Conservation (phyloP, 2,113 vertebrate genomes). For the Miniopterus natalensis region DNA sequence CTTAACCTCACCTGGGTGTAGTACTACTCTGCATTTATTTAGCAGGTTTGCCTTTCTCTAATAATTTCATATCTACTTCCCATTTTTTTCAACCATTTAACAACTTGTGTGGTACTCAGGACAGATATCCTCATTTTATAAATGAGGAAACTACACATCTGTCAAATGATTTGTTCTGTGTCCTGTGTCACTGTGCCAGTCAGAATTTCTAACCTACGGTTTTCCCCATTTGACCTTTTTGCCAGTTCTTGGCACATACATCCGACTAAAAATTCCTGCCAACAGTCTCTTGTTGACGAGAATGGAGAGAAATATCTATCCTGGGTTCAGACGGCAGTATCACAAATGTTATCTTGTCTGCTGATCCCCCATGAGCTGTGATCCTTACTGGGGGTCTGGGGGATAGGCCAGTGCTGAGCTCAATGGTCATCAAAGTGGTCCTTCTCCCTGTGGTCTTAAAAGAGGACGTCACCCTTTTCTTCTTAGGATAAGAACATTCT, state of each 20-base stretch:
- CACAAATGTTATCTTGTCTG: rapidly evolving
- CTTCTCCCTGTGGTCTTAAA: neutral
- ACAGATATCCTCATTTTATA: neutral
- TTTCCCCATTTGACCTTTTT: neutral
- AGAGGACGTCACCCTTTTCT: neutral
- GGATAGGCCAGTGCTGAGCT: neutral
- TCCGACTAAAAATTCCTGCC: neutral
- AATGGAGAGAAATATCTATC: neutral
- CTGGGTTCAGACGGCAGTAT: rapidly evolving
- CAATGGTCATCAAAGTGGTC: neutral
- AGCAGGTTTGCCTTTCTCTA: neutral
- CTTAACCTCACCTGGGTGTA: neutral
- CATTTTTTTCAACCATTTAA: neutral
- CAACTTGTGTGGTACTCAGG: neutral
- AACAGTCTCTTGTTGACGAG: neutral
- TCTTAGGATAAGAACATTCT: conserved; percentile 49
- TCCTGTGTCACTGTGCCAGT: neutral
- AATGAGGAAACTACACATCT: neutral
- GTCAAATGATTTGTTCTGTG: rapidly evolving
- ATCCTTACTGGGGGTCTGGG: neutral
- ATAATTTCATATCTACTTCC: neutral
- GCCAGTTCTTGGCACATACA: neutral
- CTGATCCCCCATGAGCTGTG: too few species aligned
- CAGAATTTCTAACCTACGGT: neutral
- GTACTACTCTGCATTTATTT: neutral